phyloP scores from a whole-genome alignment of 2,888 invertebrate genomes.

The Mycalesis mineus region DNA sequence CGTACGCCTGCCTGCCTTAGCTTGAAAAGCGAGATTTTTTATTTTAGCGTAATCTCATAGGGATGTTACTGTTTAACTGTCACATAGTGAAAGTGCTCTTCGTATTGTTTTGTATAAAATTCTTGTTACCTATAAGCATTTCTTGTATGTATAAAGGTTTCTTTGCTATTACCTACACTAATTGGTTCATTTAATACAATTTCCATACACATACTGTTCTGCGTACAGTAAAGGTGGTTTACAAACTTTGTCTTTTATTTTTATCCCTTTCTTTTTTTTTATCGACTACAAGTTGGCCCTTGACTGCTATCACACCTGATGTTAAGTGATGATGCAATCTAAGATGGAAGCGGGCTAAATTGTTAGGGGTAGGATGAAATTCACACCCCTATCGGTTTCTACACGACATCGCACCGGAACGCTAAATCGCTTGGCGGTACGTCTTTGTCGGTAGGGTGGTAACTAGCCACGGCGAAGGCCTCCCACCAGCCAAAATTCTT shows the following conservation, averaged over 20 bases:
- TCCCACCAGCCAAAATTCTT: too few species aligned
- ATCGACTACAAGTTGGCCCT: too few species aligned
- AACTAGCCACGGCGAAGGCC: too few species aligned
- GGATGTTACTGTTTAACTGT: constrained; percentile 8
- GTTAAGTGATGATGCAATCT: too few species aligned
- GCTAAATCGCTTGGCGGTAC: too few species aligned
- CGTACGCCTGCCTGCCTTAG: neutral
- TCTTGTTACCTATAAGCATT: constrained; percentile 25
- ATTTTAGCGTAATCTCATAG: constrained; percentile 12
- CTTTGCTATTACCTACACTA: neutral
- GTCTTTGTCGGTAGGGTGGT: too few species aligned
- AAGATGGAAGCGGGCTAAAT: too few species aligned
- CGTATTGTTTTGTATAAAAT: constrained; percentile 26
- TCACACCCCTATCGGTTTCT: too few species aligned
- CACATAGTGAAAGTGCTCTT: constrained; percentile 15
- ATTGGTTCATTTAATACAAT: neutral
- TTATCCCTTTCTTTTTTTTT: neutral
- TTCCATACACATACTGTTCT: constrained; percentile 53
- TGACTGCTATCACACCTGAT: too few species aligned
- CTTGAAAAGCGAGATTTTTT: constrained; percentile 20
- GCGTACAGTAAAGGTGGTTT: constrained; percentile 65
- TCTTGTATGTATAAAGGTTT: constrained; percentile 36
- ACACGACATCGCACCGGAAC: too few species aligned
- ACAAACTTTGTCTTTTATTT: constrained; percentile 39
- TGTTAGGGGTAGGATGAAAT: too few species aligned